Conservation (phyloP, 2,797 vertebrate species). For the Ctenopoma multispine region DNA sequence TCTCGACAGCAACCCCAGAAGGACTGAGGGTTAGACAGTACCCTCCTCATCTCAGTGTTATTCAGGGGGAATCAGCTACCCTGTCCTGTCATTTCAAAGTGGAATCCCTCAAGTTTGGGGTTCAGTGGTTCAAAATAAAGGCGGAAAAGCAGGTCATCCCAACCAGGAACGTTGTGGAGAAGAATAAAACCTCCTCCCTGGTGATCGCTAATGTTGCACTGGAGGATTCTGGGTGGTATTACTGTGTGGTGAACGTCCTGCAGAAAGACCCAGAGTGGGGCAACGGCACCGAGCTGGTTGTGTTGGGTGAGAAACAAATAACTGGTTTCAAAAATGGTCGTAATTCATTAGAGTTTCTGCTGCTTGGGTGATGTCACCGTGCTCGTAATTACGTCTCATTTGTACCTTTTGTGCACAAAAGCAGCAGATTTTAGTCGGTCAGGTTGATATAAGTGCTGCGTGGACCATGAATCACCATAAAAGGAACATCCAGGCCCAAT, state of each 20-base stretch:
- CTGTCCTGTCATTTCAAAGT: slow-evolving; percentile 73
- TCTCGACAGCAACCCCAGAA: slow-evolving; percentile 57
- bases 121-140: slow-evolving; percentile 71
- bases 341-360: slow-evolving; percentile 35
- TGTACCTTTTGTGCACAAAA: slow-evolving; percentile 51
- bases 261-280: slow-evolving; percentile 53
- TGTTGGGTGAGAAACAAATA: slow-evolving; percentile 71
- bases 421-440: slow-evolving; percentile 35
- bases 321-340: slow-evolving; percentile 29
- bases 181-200: slow-evolving; percentile 64
- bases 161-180: slow-evolving; percentile 38
- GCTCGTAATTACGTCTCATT: slow-evolving; percentile 62
- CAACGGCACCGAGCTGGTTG: slow-evolving; percentile 61
- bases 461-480: slow-evolving; percentile 49
- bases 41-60: slow-evolving; percentile 57
- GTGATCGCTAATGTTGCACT: slow-evolving; percentile 57
- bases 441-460: slow-evolving; percentile 7
- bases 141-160: slow-evolving; percentile 51
- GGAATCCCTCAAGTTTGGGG: slow-evolving; percentile 59
- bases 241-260: slow-evolving; percentile 65
- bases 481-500: slow-evolving; percentile 43
- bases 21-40: slow-evolving; percentile 56
- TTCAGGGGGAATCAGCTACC: slow-evolving; percentile 56
- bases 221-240: slow-evolving; percentile 69
- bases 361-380: slow-evolving; percentile 32